Evolutionary conservation across 2,888 invertebrate species (phyloP).

Genomic region (Ferdinandea cuprea): DNA sequence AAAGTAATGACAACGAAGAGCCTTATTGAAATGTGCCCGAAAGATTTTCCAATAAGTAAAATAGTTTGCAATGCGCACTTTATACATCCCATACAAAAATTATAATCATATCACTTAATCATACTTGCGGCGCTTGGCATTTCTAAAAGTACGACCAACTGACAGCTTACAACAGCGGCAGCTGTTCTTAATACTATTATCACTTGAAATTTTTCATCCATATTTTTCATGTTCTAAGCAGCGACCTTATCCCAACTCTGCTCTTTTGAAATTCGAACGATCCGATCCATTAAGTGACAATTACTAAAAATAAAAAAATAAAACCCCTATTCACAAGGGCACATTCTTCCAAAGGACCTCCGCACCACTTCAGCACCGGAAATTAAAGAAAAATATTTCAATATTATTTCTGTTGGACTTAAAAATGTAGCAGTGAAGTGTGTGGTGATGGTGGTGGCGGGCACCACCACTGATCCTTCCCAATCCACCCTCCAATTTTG

Average conservation of each 20-base stretch:
- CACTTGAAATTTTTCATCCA: neutral
- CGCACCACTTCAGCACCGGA: constrained; percentile 60
- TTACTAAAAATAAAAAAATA: neutral
- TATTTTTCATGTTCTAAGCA: neutral
- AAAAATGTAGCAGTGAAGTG: constrained; percentile 37
- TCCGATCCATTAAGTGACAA: constrained; percentile 26
- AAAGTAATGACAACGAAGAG: too few species aligned
- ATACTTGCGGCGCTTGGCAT: too few species aligned
- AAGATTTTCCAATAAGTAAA: too few species aligned
- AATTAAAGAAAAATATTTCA: constrained; percentile 42
- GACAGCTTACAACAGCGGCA: neutral
- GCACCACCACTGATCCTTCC: constrained; percentile 58
- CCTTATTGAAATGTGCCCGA: too few species aligned
- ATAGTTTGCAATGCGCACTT: too few species aligned
- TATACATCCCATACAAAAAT: too few species aligned
- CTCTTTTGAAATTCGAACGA: neutral
- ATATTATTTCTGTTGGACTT: constrained; percentile 2
- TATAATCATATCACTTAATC: too few species aligned
- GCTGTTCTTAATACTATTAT: neutral
- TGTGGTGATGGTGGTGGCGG: constrained; percentile 9
- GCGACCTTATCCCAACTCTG: neutral
- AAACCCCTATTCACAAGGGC: constrained; percentile 31
- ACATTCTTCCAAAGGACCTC: constrained; percentile 50
- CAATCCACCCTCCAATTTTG: constrained; percentile 46
- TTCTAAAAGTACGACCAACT: too few species aligned